These are phyloP conservation scores for Drosophila sp. DNA, from an alignment of 1,140 invertebrate genomes.

Conservation along the genomic window DNA sequence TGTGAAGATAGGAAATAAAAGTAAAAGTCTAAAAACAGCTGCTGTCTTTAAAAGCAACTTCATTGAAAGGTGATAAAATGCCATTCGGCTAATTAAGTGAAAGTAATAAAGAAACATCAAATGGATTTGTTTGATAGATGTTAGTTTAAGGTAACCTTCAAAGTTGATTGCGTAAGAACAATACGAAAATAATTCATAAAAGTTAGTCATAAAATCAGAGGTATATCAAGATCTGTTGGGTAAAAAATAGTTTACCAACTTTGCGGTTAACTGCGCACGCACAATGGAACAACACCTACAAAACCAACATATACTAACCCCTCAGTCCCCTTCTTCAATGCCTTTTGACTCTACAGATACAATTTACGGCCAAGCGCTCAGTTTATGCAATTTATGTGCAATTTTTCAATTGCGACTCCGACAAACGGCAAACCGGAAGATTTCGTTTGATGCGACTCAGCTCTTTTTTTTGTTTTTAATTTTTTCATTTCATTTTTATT, in stretches of 20 bases:
- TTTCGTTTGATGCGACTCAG: conserved; percentile 45
- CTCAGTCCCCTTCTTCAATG: not conserved
- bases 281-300: conserved; percentile 56
- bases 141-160: conserved; percentile 12
- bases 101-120: conserved; percentile 46
- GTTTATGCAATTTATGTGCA: conserved; percentile 78
- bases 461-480: conserved; percentile 14
- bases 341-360: conserved; percentile 27
- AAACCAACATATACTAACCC: conserved; percentile 7
- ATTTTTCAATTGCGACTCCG: conserved; percentile 71
- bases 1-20: conserved; percentile 11
- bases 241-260: conserved; percentile 56
- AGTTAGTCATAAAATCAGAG: conserved; percentile 36
- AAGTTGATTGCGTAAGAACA: conserved; percentile 7
- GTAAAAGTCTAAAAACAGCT: conserved; percentile 48
- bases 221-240: conserved; percentile 30
- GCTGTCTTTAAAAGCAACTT: conserved; percentile 22
- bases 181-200: conserved; percentile 36
- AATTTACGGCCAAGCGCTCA: conserved; percentile 55
- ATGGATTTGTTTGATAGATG: conserved; percentile 1
- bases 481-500: conserved; percentile 8
- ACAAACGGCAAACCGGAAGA: conserved; percentile 59
- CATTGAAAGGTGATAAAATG: conserved; percentile 41
- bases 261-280: conserved; percentile 76
- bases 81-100: conserved; percentile 65